Conservation (phyloP, 2,888 invertebrate species). For the Agrochola litura region DNA sequence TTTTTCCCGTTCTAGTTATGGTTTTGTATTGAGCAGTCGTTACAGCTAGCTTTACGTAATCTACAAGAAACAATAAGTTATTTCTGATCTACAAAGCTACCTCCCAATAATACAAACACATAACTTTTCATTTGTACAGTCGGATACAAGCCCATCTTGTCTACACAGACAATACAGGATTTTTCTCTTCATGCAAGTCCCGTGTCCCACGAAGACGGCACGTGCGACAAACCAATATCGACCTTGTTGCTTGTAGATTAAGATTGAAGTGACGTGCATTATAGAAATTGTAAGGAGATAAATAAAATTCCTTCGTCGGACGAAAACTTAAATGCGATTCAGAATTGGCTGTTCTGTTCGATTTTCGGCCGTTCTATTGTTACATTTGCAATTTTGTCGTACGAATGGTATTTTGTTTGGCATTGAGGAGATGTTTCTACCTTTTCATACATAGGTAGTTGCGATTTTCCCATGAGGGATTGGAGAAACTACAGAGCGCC, state of each 20-base stretch:
- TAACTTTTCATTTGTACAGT: conserved; percentile 55
- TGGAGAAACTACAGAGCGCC: background rate
- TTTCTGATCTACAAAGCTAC: conserved; percentile 8
- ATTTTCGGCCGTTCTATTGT: conserved; percentile 53
- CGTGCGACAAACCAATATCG: conserved; percentile 21
- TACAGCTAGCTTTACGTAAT: background rate
- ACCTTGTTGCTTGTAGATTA: conserved; percentile 4
- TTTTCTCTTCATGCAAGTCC: conserved; percentile 61
- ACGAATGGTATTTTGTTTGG: conserved; percentile 28
- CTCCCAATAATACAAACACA: conserved; percentile 38
- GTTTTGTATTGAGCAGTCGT: background rate
- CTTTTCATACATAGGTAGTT: background rate
- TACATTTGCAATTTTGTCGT: conserved; percentile 32
- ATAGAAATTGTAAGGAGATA: conserved; percentile 41
- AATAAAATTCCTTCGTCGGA: conserved; percentile 57
- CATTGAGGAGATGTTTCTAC: conserved; percentile 12
- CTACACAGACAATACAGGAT: conserved; percentile 56
- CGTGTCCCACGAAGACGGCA: conserved; percentile 18
- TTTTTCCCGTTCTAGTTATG: background rate
- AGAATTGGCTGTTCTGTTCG: conserved; percentile 58
- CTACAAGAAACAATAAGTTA: background rate
- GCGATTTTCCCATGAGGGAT: background rate
- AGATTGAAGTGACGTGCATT: conserved; percentile 19
- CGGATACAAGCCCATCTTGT: conserved; percentile 42
- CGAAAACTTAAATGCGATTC: conserved; percentile 65